A percentile compares a stretch with the other conserved stretches of the same genome.
Conservation (phyloP, 2,113 vertebrate species). For the Bungarus multicinctus region DNA sequence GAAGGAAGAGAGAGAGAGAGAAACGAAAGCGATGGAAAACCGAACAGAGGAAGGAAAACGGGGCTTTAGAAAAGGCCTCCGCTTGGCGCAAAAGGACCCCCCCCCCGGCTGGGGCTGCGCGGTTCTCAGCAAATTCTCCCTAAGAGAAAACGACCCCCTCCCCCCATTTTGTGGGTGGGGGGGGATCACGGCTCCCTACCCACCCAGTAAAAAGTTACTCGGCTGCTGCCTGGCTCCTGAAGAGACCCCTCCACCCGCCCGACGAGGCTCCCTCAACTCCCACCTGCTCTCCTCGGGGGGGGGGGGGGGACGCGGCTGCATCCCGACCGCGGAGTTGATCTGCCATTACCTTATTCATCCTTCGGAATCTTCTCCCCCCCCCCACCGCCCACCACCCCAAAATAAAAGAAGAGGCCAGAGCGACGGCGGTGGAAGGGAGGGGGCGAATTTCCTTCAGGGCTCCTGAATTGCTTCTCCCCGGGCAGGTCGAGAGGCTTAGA, state of each 20-base stretch:
- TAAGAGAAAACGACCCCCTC: background rate
- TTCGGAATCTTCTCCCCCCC: background rate
- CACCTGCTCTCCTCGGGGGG: background rate
- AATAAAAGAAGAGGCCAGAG: background rate
- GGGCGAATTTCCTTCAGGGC: background rate
- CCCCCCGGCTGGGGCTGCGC: background rate
- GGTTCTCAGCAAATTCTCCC: background rate
- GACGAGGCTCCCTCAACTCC: background rate
- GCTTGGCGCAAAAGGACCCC: background rate
- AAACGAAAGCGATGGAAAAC: background rate
- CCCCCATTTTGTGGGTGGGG: background rate
- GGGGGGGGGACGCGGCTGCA: background rate
- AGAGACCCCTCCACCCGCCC: background rate
- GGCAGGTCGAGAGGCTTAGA: background rate
- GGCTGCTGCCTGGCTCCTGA: background rate
- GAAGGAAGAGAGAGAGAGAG: background rate
- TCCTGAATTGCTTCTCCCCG: background rate
- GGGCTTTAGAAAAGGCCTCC: background rate
- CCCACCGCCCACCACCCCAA: background rate
- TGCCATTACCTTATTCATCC: background rate
- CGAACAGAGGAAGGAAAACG: background rate
- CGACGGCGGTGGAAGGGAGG: background rate
- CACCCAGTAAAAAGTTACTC: background rate
- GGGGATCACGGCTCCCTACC: background rate
- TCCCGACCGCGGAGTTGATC: background rate